Percentiles rank a stretch among this genome's conserved stretches.
phyloP scores from a whole-genome alignment of 37 sponge, comb jelly and placozoan genomes.

The Spongia lamella region DNA sequence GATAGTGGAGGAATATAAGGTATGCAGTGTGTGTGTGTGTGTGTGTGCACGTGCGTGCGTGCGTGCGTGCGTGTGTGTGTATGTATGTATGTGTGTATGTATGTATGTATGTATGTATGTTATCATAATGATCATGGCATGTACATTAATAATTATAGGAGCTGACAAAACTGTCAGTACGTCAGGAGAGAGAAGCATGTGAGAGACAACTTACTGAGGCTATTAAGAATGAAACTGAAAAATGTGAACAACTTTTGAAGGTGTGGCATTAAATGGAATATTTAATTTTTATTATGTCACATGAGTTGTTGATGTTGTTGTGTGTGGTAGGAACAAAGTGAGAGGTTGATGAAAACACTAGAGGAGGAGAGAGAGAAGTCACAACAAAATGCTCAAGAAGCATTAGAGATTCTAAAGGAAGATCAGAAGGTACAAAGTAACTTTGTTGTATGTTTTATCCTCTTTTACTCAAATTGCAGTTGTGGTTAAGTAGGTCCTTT shows the following conservation, averaged over 20 bases:
- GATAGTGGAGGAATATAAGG: conserved; percentile 88
- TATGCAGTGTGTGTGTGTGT: background rate
- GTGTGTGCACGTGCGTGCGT: background rate
- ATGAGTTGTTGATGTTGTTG: background rate
- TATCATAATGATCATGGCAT: background rate
- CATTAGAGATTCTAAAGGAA: conserved; percentile 39
- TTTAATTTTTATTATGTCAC: background rate
- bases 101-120: too few species aligned
- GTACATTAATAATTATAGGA: conserved; percentile 30
- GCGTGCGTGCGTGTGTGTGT: background rate
- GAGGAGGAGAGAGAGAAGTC: conserved; percentile 53
- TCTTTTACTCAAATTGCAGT: too few species aligned
- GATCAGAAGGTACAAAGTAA: conserved; percentile 39
- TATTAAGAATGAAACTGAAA: conserved; percentile 53
- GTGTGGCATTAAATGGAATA: conserved; percentile 34
- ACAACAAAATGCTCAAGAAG: conserved; percentile 32
- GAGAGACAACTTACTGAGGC: conserved; percentile 59
- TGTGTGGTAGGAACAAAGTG: background rate
- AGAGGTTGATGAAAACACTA: conserved; percentile 42
- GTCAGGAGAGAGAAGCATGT: conserved; percentile 58
- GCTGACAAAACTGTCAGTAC: conserved; percentile 40
- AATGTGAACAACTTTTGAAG: conserved; percentile 53
- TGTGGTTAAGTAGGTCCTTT: background rate
- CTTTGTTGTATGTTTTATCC: too few species aligned
- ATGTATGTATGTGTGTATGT: background rate